Conservation (phyloP, 2,113 vertebrate genomes). For the Miniopterus natalensis region DNA sequence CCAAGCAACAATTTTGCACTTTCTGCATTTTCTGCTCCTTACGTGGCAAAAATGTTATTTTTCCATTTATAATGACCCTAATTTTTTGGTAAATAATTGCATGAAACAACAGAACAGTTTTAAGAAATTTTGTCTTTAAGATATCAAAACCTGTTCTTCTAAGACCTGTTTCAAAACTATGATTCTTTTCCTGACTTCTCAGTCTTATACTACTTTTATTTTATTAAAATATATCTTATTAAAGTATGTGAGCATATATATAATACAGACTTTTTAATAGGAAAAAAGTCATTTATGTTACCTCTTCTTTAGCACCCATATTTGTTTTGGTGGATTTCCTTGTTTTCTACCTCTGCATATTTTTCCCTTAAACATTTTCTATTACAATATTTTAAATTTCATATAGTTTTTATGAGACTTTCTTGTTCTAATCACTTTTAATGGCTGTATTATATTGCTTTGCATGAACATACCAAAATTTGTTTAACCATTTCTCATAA, state of each 20-base stretch:
- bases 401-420: constrained; percentile 4
- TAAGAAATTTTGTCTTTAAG: constrained; percentile 25
- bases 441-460: not conserved
- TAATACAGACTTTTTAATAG: not conserved
- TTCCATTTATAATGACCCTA: not conserved
- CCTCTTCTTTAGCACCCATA: not conserved
- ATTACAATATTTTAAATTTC: not conserved
- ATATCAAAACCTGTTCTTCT: not conserved
- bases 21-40: constrained; percentile 22
- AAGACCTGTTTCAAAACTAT: constrained; percentile 19
- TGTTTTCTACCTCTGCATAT: not conserved
- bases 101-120: constrained; percentile 12
- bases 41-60: not conserved
- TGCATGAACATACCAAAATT: not conserved
- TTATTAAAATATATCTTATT: not conserved
- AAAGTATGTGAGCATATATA: not conserved
- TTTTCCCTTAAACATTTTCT: constrained; percentile 38
- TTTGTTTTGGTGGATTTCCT: constrained; percentile 3
- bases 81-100: constrained; percentile 4
- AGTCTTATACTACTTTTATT: not conserved
- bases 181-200: not conserved
- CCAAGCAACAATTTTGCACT: not conserved
- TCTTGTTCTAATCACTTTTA: not conserved
- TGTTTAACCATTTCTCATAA: not conserved
- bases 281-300: not conserved